These are phyloP conservation scores for Thecocarcelia acutangulata DNA, from an alignment of 2,888 invertebrate species.

Conservation along the genomic window DNA sequence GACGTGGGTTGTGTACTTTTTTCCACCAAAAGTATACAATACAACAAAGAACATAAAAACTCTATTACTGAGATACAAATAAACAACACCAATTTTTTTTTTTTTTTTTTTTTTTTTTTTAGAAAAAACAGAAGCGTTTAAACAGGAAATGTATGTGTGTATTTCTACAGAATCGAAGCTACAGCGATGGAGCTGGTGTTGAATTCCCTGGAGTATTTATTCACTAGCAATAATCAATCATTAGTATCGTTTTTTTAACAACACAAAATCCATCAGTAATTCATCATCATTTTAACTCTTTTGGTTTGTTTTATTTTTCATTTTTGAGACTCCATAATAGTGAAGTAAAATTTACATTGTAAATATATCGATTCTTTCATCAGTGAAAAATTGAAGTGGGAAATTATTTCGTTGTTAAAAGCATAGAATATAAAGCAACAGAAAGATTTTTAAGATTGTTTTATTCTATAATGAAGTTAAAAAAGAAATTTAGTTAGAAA, in stretches of 20 bases:
- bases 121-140: not conserved
- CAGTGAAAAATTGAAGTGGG: no score
- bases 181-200: constrained; percentile 16
- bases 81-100: constrained; percentile 4
- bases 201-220: constrained; percentile 38
- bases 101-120: no score
- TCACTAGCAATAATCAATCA: constrained; percentile 60
- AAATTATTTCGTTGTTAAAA: no score
- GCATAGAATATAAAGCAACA: no score
- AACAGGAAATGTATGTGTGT: constrained; percentile 41
- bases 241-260: constrained; percentile 42
- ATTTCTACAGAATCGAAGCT: constrained; percentile 7
- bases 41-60: constrained; percentile 4
- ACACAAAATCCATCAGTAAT: constrained; percentile 31
- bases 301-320: not conserved
- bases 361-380: no score
- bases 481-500: no score
- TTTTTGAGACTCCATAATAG: no score
- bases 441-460: no score
- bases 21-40: not conserved
- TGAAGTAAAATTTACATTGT: no score
- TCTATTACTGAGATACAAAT: not conserved
- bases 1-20: constrained; percentile 46
- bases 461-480: no score
- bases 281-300: constrained; percentile 38